A percentile compares a stretch with the other conserved stretches of the same genome.
Evolutionary conservation across 2,797 vertebrate genomes (phyloP).

Genomic region (Diplodus puntazzo): DNA sequence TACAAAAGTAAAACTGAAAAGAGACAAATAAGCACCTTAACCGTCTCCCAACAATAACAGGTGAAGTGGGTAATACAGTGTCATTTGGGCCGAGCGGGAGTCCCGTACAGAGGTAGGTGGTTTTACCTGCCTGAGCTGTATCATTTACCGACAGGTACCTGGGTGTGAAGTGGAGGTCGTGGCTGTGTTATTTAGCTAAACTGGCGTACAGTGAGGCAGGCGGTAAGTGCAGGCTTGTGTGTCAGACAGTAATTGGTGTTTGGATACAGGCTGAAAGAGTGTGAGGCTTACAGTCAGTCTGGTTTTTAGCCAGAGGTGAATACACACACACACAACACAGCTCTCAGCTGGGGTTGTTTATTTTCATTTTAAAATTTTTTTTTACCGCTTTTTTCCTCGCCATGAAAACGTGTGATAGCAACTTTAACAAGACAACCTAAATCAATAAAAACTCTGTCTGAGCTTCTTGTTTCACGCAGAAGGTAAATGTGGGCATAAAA

Average conservation of each 20-base stretch:
- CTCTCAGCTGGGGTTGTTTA: background rate
- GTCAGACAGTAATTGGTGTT: conserved; percentile 83
- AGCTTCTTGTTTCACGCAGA: background rate
- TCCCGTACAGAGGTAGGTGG: conserved; percentile 16
- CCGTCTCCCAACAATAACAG: conserved; percentile 46
- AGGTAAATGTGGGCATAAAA: background rate
- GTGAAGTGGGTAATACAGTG: conserved; percentile 49
- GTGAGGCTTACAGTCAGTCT: conserved; percentile 61
- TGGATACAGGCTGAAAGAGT: conserved; percentile 61
- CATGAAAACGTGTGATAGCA: background rate
- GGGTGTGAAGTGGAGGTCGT: conserved; percentile 43
- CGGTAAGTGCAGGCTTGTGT: conserved; percentile 72
- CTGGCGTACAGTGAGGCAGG: conserved; percentile 43
- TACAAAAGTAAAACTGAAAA: conserved; percentile 78
- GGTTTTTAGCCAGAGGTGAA: conserved; percentile 37
- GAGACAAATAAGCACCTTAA: conserved; percentile 72
- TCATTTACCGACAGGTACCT: conserved; percentile 66
- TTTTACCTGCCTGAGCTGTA: conserved; percentile 44
- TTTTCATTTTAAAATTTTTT: background rate
- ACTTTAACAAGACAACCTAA: too few species aligned
- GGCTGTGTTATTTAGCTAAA: conserved; percentile 66
- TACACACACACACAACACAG: conserved; percentile 33
- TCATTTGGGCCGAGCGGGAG: conserved; percentile 45
- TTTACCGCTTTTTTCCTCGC: background rate
- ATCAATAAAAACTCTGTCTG: too few species aligned